Evolutionary conservation across 2,888 invertebrate genomes (phyloP).

Genomic region (Tenthredo distinguenda): DNA sequence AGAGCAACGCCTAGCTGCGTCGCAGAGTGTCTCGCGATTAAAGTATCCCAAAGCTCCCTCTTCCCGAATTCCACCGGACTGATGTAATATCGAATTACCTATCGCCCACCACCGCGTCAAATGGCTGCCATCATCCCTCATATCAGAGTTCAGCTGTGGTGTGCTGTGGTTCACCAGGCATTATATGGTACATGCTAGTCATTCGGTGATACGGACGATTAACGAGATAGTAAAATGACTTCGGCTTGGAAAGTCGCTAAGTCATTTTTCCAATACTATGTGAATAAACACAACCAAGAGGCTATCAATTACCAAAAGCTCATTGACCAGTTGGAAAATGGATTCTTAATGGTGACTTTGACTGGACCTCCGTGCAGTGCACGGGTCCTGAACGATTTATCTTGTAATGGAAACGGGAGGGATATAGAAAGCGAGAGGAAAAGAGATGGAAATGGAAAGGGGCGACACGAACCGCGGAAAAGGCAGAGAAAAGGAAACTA

Average conservation of each 20-base stretch:
- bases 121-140: not conserved
- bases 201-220: not conserved
- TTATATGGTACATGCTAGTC: not conserved
- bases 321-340: constrained; percentile 67
- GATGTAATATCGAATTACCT: constrained; percentile 43
- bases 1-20: not conserved
- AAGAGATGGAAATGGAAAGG: constrained; percentile 38
- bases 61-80: constrained; percentile 7
- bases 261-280: constrained; percentile 7
- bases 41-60: not conserved
- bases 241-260: not conserved
- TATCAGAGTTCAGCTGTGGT: not conserved
- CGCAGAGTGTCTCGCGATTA: constrained; percentile 10
- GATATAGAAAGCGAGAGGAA: constrained; percentile 53
- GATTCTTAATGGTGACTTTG: constrained; percentile 66
- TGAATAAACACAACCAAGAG: not conserved
- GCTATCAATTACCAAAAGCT: constrained; percentile 50
- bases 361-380: constrained; percentile 60
- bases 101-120: not conserved
- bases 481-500: constrained; percentile 55
- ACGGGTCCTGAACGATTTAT: constrained; percentile 67
- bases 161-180: not conserved
- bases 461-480: constrained; percentile 41
- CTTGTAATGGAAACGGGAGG: constrained; percentile 69
- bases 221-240: not conserved